Evolutionary conservation across 2,113 vertebrate species (phyloP).

Genomic region (Bufo gargarizans): DNA sequence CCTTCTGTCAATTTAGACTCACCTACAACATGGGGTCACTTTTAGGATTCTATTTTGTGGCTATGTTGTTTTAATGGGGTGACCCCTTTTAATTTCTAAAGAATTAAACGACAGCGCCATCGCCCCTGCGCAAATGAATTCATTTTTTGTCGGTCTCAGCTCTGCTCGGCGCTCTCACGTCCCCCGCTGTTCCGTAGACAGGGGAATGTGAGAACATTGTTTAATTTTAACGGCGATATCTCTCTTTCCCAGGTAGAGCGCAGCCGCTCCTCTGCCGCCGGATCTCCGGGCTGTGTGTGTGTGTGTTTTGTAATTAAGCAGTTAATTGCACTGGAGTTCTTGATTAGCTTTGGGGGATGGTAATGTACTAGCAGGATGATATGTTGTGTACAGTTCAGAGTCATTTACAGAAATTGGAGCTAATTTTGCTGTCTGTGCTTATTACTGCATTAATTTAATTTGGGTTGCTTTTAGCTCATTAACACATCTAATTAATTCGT

Average conservation of each 20-base stretch:
- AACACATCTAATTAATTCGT: constrained; percentile 99
- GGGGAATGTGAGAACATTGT: constrained; percentile 54
- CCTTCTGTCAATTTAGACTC: no score
- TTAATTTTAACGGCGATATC: constrained; percentile 53
- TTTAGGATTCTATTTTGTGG: no score
- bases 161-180: neutral
- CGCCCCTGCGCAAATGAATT: no score
- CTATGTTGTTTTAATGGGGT: no score
- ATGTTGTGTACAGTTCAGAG: constrained; percentile 99
- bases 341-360: constrained; percentile 99
- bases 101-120: no score
- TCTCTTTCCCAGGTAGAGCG: constrained; percentile 57
- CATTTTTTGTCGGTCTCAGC: no score
- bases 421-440: constrained; percentile 99
- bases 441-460: constrained; percentile 99
- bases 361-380: constrained; percentile 93
- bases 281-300: constrained; percentile 65
- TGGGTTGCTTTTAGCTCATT: constrained; percentile 99
- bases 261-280: constrained; percentile 63
- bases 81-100: no score
- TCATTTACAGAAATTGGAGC: constrained; percentile 99
- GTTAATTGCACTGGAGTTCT: constrained; percentile 98
- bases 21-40: no score
- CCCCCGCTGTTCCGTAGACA: constrained; percentile 44
- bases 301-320: constrained; percentile 97